A percentile compares a stretch with the other conserved stretches of the same genome.
These are phyloP conservation scores for Noctuana brunneofusca DNA, from an alignment of 2,888 invertebrate genomes.

Conservation along the genomic window DNA sequence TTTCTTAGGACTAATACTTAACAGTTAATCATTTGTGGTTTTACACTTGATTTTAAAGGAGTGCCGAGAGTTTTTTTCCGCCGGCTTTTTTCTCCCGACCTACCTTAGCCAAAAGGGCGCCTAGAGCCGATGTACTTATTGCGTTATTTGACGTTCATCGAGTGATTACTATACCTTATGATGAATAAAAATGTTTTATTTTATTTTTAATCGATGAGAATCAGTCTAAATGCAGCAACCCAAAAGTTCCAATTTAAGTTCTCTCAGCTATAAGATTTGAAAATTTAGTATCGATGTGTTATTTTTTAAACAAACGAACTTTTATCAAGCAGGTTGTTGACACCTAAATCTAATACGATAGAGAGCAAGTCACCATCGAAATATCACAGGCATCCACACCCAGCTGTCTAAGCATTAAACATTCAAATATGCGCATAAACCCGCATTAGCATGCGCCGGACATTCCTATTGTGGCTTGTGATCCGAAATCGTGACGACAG, in stretches of 20 bases:
- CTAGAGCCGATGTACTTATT: too few species aligned
- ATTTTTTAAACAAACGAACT: neutral
- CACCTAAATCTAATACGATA: constrained; percentile 20
- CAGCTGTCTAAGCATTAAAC: constrained; percentile 48
- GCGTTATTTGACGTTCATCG: too few species aligned
- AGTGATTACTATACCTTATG: too few species aligned
- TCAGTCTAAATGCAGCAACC: neutral
- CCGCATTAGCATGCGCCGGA: constrained; percentile 66
- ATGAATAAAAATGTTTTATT: too few species aligned
- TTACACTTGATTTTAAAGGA: too few species aligned
- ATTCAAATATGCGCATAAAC: constrained; percentile 71
- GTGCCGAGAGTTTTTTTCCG: too few species aligned
- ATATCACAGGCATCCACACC: constrained; percentile 30
- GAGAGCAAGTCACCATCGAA: constrained; percentile 31
- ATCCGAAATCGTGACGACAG: constrained; percentile 71
- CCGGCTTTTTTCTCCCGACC: too few species aligned
- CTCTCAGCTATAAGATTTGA: neutral
- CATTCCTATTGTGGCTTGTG: constrained; percentile 71
- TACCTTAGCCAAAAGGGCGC: too few species aligned
- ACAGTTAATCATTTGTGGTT: too few species aligned
- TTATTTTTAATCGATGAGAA: neutral
- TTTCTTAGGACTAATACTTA: too few species aligned
- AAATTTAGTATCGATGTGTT: neutral
- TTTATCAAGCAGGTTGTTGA: constrained; percentile 19
- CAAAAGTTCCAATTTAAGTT: neutral